phyloP scores from a whole-genome alignment of 2,888 invertebrate genomes.

The Leptodirus hochenwartii region DNA sequence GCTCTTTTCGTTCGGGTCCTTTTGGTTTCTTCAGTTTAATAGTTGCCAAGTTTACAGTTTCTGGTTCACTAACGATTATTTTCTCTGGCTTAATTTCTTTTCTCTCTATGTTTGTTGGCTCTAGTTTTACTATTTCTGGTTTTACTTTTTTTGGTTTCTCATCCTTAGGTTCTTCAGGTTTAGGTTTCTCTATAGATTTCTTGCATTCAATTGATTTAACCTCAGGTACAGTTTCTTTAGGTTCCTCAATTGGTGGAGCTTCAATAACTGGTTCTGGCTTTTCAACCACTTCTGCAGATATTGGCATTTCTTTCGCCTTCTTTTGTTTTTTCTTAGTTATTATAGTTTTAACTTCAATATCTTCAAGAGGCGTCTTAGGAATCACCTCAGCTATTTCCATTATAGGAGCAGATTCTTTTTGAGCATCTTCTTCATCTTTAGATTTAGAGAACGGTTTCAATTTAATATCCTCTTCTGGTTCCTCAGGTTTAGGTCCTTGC shows the following conservation, averaged over 20 bases:
- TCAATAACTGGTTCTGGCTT: too few relatives aligned
- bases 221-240: too few relatives aligned
- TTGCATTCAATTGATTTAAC: too few relatives aligned
- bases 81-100: slow-evolving; percentile 19
- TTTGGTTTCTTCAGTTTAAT: slow-evolving; percentile 24
- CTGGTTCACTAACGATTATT: neutral
- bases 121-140: slow-evolving; percentile 14
- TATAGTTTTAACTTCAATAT: too few relatives aligned
- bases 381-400: too few relatives aligned
- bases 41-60: neutral
- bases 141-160: slow-evolving; percentile 11
- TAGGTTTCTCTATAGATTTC: too few relatives aligned
- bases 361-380: too few relatives aligned
- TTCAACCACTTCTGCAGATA: too few relatives aligned
- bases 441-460: slow-evolving; percentile 10
- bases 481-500: slow-evolving; percentile 16
- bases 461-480: slow-evolving; percentile 19
- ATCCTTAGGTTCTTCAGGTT: slow-evolving; percentile 29
- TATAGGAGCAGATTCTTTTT: too few relatives aligned
- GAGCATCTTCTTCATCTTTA: slow-evolving; percentile 16
- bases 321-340: too few relatives aligned
- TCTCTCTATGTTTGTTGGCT: slow-evolving; percentile 22
- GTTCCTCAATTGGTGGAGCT: too few relatives aligned
- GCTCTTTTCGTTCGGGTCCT: slow-evolving; percentile 19
- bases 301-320: too few relatives aligned